Conservation (phyloP, 2,113 vertebrate species). For the Syngnathus floridae region DNA sequence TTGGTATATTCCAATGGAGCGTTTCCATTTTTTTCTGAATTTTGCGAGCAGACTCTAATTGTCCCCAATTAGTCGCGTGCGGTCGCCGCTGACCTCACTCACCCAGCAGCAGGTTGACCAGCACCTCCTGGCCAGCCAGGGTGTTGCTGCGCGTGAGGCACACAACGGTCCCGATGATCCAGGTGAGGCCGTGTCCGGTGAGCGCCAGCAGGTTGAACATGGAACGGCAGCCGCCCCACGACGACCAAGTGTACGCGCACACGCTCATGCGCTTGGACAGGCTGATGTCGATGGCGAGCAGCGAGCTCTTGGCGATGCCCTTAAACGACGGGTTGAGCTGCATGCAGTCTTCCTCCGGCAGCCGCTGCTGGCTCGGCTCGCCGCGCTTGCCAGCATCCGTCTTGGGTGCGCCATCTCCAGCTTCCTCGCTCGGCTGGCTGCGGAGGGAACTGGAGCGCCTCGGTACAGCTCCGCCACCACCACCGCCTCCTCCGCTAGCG, state of each 20-base stretch:
- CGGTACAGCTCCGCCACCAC: not conserved
- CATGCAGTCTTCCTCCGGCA: slow-evolving; percentile 96
- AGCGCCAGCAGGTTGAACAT: slow-evolving; percentile 86
- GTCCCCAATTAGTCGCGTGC: no score
- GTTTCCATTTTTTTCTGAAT: not conserved
- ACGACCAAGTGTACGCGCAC: slow-evolving; percentile 79
- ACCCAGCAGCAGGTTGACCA: slow-evolving; percentile 95
- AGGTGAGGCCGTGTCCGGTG: slow-evolving; percentile 89
- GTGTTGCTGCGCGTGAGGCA: slow-evolving; percentile 92
- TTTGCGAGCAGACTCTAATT: not conserved
- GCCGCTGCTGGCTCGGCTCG: slow-evolving; percentile 73
- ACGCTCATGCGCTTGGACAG: slow-evolving; percentile 92
- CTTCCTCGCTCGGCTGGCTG: slow-evolving; percentile 45
- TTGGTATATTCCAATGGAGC: not conserved
- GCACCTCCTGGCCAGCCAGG: slow-evolving; percentile 89
- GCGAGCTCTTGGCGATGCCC: slow-evolving; percentile 88
- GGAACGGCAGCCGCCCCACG: slow-evolving; percentile 89
- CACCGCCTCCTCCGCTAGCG: not conserved
- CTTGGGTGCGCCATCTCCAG: slow-evolving; percentile 17
- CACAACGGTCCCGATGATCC: slow-evolving; percentile 87
- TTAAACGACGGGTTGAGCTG: slow-evolving; percentile 94
- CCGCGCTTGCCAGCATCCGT: slow-evolving; percentile 68
- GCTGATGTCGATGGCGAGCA: slow-evolving; percentile 93
- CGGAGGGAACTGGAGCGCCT: slow-evolving; percentile 59
- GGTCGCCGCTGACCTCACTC: slow-evolving; percentile 55